Evolutionary conservation across 2,113 vertebrate genomes (phyloP).

Genomic region (Microtus montanus): DNA sequence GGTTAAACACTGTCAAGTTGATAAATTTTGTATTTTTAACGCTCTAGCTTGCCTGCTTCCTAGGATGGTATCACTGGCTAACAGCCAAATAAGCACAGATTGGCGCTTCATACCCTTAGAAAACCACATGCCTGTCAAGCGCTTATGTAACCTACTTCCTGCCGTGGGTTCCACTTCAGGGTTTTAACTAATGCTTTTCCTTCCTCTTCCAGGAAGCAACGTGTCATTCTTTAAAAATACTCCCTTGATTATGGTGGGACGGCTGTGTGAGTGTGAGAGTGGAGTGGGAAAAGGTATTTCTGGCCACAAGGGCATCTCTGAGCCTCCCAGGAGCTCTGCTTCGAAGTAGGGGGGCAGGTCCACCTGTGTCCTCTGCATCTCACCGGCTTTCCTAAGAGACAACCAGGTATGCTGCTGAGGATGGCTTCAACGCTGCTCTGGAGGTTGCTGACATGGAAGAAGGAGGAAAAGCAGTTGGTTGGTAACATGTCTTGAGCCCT

Average conservation of each 20-base stretch:
- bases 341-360: neutral
- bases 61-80: neutral
- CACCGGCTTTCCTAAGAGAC: neutral
- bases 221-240: neutral
- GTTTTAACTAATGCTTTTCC: neutral
- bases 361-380: neutral
- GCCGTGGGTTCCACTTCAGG: neutral
- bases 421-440: neutral
- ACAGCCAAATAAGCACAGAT: neutral
- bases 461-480: neutral
- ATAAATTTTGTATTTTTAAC: slow-evolving; percentile 55
- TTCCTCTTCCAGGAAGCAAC: neutral
- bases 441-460: slow-evolving; percentile 45
- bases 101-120: neutral
- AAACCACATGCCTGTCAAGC: neutral
- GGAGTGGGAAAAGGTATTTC: neutral
- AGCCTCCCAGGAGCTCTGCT: neutral
- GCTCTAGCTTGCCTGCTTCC: slow-evolving; percentile 27
- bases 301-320: neutral
- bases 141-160: neutral
- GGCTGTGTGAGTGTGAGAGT: neutral
- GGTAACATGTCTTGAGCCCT: neutral
- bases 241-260: neutral
- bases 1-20: slow-evolving; percentile 53
- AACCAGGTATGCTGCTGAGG: neutral